Conservation (phyloP, 2,113 vertebrate species). For the Antennarius striatus region DNA sequence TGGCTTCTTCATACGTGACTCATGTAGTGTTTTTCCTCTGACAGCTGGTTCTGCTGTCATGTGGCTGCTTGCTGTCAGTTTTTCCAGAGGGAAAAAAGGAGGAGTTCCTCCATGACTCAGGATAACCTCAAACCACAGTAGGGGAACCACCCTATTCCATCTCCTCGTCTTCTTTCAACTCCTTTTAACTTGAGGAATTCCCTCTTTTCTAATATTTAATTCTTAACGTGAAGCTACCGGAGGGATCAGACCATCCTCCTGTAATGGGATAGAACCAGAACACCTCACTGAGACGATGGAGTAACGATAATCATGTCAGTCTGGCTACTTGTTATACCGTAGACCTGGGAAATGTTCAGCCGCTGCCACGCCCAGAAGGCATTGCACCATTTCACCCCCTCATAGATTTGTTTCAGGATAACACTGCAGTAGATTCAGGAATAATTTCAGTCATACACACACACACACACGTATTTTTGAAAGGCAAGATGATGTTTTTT, state of each 20-base stretch:
- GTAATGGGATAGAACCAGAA: neutral
- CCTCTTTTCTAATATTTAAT: neutral
- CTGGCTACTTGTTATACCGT: neutral
- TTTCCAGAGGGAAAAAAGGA: conserved; percentile 46
- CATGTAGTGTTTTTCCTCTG: conserved; percentile 31
- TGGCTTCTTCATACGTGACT: conserved; percentile 31
- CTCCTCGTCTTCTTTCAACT: conserved; percentile 7
- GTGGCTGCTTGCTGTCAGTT: conserved; percentile 38
- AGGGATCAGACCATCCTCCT: neutral
- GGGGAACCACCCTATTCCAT: conserved; percentile 21
- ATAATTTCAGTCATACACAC: neutral
- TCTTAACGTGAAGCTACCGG: neutral
- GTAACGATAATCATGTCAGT: neutral
- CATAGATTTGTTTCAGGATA: neutral
- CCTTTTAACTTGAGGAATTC: conserved; percentile 5
- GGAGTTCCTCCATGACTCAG: conserved; percentile 54
- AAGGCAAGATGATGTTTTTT: too few species aligned
- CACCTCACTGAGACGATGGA: neutral
- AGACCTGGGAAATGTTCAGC: conserved; percentile 27
- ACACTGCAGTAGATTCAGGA: neutral
- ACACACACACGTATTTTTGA: too few species aligned
- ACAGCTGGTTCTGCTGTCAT: conserved; percentile 22
- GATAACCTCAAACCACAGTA: conserved; percentile 52
- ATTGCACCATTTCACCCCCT: conserved; percentile 2
- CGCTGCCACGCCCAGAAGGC: conserved; percentile 36